Conservation (phyloP, 2,797 vertebrate species). For the Enteromius mattozi region DNA sequence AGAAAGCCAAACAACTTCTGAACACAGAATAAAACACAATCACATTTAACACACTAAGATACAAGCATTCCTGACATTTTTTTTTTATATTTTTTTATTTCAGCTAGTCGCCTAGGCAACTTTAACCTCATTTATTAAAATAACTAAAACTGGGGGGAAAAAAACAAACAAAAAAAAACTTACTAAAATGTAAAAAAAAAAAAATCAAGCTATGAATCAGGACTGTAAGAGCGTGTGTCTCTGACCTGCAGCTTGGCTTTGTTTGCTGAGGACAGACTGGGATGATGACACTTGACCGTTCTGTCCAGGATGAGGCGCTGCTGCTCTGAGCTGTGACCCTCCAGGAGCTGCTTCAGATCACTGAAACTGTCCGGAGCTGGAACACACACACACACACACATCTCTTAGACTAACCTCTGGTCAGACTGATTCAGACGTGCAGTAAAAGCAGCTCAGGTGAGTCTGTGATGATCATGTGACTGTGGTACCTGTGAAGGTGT, state of each 20-base stretch:
- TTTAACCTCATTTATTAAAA: no score
- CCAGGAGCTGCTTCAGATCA: conserved; percentile 81
- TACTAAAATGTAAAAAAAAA: no score
- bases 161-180: no score
- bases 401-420: neutral
- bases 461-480: neutral
- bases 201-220: no score
- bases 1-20: conserved; percentile 92
- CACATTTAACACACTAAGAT: neutral
- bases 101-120: no score
- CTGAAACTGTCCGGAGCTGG: conserved; percentile 84
- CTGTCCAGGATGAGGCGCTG: conserved; percentile 88
- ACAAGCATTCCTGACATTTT: no score
- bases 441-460: neutral
- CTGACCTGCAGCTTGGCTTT: conserved; percentile 90
- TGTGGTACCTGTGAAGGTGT: conserved; percentile 86
- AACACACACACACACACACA: conserved; percentile 43
- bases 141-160: no score
- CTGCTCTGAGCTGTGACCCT: conserved; percentile 80
- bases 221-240: no score
- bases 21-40: conserved; percentile 50
- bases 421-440: neutral
- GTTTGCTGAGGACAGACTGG: conserved; percentile 89
- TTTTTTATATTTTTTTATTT: no score
- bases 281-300: conserved; percentile 91